Conservation (phyloP, 2,113 vertebrate genomes). For the Rhinopomastus cyanomelas region DNA sequence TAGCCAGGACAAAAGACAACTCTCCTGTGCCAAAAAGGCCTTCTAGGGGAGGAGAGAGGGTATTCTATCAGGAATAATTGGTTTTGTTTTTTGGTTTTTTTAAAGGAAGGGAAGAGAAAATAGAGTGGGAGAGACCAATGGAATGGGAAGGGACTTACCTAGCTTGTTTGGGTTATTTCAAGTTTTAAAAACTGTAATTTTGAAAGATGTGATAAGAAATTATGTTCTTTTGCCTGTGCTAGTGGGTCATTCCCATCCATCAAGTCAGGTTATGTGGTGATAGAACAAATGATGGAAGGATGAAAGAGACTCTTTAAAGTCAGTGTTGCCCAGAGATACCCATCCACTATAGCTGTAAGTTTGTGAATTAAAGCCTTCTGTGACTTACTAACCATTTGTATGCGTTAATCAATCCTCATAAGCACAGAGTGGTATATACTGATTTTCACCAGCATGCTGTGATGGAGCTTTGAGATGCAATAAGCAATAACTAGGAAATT, state of each 20-base stretch:
- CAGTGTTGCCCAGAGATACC: neutral
- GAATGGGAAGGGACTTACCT: rapidly evolving
- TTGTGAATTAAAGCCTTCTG: neutral
- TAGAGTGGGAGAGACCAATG: rapidly evolving
- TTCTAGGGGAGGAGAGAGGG: neutral
- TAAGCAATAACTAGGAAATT: neutral
- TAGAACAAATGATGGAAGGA: neutral
- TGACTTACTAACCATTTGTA: neutral
- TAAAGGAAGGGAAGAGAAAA: rapidly evolving
- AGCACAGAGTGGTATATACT: neutral
- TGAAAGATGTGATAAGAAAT: neutral
- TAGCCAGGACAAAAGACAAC: neutral
- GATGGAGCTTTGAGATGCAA: neutral
- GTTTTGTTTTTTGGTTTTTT: too few species aligned
- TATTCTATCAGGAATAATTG: neutral
- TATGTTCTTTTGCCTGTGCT: rapidly evolving
- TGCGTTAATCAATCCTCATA: neutral
- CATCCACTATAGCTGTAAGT: neutral
- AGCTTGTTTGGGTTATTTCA: neutral
- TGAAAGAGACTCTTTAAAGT: neutral
- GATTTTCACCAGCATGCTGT: neutral
- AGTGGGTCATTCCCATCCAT: neutral
- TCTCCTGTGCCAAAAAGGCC: neutral
- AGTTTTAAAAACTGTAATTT: neutral
- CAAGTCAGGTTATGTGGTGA: neutral